A percentile compares a stretch with the other conserved stretches of the same genome.
These are phyloP conservation scores for Campoletis raptor DNA, from an alignment of 2,888 invertebrate species.

Conservation along the genomic window DNA sequence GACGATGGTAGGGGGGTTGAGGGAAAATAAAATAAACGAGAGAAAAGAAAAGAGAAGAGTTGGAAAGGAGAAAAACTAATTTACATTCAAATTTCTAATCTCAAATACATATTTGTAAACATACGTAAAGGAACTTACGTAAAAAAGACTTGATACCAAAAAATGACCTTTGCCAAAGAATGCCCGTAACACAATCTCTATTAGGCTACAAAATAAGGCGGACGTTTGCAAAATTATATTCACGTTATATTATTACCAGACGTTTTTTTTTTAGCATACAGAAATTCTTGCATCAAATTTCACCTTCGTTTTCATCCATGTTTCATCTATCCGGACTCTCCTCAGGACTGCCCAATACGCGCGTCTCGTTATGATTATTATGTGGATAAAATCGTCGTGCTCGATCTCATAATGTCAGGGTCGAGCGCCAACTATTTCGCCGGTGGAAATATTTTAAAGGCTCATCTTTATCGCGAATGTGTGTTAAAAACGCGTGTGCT, in stretches of 20 bases:
- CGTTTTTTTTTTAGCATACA: background rate
- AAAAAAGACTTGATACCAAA: background rate
- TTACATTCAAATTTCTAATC: background rate
- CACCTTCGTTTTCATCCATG: constrained; percentile 9
- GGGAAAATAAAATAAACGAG: constrained; percentile 54
- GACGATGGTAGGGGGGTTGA: constrained; percentile 51
- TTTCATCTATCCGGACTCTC: constrained; percentile 13
- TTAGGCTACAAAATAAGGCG: background rate
- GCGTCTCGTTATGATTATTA: constrained; percentile 30
- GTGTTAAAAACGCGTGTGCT: constrained; percentile 5
- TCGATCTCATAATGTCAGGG: constrained; percentile 60
- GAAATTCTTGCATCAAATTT: constrained; percentile 5
- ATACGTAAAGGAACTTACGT: background rate
- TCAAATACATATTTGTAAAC: background rate
- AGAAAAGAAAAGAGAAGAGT: constrained; percentile 39
- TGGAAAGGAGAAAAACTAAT: constrained; percentile 9
- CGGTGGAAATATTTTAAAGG: constrained; percentile 26
- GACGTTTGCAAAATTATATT: background rate
- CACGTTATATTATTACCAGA: background rate
- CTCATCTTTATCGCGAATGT: constrained; percentile 16
- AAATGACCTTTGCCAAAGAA: background rate
- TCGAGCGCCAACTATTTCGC: constrained; percentile 46
- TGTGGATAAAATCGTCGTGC: constrained; percentile 13
- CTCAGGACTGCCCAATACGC: background rate
- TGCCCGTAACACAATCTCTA: background rate